Conservation (phyloP, 1,140 invertebrate species). For the Steinernema feltiae region DNA sequence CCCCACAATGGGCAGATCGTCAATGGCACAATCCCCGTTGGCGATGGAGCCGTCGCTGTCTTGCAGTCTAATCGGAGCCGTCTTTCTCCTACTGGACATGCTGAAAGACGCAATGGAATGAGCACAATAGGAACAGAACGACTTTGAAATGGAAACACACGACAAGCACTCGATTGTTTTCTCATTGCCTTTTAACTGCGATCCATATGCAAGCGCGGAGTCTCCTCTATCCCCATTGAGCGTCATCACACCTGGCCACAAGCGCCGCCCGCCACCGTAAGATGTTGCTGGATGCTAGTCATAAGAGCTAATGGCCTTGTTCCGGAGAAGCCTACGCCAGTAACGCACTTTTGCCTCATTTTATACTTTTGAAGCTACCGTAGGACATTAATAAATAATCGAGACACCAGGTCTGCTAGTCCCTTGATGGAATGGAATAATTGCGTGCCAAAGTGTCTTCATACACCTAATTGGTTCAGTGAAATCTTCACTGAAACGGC, state of each 20-base stretch:
- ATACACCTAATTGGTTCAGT: neutral
- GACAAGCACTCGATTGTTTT: neutral
- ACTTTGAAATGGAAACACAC: neutral
- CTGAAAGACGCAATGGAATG: neutral
- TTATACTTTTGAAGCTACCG: neutral
- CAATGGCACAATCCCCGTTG: neutral
- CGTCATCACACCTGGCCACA: neutral
- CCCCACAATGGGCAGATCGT: neutral
- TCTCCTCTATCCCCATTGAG: neutral
- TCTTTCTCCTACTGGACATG: slow-evolving; percentile 23
- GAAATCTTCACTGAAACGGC: neutral
- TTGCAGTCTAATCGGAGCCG: slow-evolving; percentile 12
- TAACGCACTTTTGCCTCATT: slow-evolving; percentile 7
- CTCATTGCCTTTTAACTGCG: neutral
- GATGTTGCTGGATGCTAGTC: neutral
- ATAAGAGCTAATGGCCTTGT: slow-evolving; percentile 15
- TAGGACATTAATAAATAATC: slow-evolving; percentile 10
- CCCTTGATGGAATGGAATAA: neutral
- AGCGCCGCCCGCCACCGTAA: slow-evolving; percentile 12
- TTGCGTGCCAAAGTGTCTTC: slow-evolving; percentile 13
- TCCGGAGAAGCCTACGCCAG: neutral
- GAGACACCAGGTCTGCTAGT: neutral
- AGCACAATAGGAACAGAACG: neutral
- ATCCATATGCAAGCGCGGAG: neutral
- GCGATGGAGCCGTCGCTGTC: slow-evolving; percentile 1